Conservation (phyloP, 2,113 vertebrate genomes). For the Vidua chalybeata region DNA sequence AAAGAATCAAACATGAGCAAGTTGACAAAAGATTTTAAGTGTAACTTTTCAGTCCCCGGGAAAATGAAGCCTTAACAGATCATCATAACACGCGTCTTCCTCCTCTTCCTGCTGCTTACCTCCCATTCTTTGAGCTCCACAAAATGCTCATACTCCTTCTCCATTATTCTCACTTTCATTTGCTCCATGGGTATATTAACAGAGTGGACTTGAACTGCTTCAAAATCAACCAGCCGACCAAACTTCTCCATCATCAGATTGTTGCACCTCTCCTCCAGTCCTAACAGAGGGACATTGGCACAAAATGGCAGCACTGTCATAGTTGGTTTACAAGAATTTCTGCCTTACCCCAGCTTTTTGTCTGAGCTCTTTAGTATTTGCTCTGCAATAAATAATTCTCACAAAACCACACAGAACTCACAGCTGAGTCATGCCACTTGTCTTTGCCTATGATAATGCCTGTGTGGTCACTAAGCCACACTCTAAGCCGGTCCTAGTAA, state of each 20-base stretch:
- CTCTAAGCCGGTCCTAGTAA: background rate
- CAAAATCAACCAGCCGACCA: slow-evolving; percentile 85
- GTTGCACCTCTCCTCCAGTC: slow-evolving; percentile 76
- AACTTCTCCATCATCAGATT: slow-evolving; percentile 89
- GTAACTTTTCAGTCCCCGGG: background rate
- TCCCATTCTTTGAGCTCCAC: slow-evolving; percentile 81
- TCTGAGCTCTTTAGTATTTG: background rate
- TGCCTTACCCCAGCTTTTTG: background rate
- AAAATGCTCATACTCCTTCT: slow-evolving; percentile 68
- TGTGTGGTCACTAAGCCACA: background rate
- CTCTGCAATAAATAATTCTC: background rate
- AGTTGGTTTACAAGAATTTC: background rate
- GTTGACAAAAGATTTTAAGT: background rate
- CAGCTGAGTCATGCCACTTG: background rate
- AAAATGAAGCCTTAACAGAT: background rate
- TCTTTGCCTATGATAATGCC: background rate
- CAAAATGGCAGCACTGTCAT: background rate
- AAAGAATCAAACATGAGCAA: background rate
- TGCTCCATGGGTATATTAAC: slow-evolving; percentile 83
- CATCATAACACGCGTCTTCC: background rate
- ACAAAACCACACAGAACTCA: background rate
- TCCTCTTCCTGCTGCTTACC: slow-evolving; percentile 67
- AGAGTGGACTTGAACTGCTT: slow-evolving; percentile 82
- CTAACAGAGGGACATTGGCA: slow-evolving; percentile 60
- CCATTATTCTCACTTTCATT: slow-evolving; percentile 79